Conservation (phyloP, 1,140 invertebrate species). For the Megalonaias nervosa region DNA sequence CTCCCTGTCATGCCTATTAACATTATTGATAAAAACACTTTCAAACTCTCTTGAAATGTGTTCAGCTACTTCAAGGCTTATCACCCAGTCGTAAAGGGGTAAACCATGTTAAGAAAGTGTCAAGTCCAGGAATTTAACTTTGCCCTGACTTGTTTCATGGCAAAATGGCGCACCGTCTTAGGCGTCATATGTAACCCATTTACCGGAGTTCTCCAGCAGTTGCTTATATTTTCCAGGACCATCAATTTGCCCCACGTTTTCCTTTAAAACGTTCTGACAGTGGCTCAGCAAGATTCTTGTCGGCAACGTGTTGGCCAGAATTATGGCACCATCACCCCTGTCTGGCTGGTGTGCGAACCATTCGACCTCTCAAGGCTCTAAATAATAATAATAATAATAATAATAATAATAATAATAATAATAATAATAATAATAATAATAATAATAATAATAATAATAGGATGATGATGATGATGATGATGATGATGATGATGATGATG, state of each 20-base stretch:
- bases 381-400: too few relatives aligned
- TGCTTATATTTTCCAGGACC: constrained; percentile 46
- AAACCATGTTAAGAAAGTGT: constrained; percentile 41
- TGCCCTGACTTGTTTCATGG: constrained; percentile 28
- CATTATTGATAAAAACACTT: constrained; percentile 25
- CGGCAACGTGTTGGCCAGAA: constrained; percentile 17
- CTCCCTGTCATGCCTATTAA: too few relatives aligned
- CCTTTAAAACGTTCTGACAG: too few relatives aligned
- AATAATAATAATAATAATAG: too few relatives aligned
- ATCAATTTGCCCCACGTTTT: constrained; percentile 38
- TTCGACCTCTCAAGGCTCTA: too few relatives aligned
- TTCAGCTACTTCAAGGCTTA: constrained; percentile 34
- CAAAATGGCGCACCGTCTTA: constrained; percentile 49
- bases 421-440: too few relatives aligned
- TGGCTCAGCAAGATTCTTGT: constrained; percentile 4
- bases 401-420: too few relatives aligned
- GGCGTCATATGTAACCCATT: constrained; percentile 32
- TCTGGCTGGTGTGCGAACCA: constrained; percentile 6
- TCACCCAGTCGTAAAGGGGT: constrained; percentile 36
- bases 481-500: too few relatives aligned
- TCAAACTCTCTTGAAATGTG: constrained; percentile 27
- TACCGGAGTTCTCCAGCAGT: constrained; percentile 25
- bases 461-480: too few relatives aligned
- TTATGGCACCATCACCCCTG: constrained; percentile 36
- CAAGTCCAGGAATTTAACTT: constrained; percentile 41